A percentile compares a stretch with the other conserved stretches of the same genome.
Evolutionary conservation across 92 coral and sea anemone genomes (phyloP).

Genomic region (Bergia puertoricense): DNA sequence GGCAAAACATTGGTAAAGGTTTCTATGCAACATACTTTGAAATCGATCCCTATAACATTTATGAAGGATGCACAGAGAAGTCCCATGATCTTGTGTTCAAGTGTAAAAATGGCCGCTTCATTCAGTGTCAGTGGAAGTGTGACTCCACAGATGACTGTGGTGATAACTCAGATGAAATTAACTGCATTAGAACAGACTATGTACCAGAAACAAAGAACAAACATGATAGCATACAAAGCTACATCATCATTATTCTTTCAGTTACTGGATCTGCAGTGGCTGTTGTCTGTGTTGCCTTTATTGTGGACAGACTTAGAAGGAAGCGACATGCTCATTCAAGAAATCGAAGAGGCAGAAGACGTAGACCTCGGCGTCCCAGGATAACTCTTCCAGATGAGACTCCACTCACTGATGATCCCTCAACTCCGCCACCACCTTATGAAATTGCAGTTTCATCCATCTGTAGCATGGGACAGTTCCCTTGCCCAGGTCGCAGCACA

Average conservation of each 20-base stretch:
- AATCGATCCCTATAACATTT: constrained; percentile 69
- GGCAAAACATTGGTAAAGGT: constrained; percentile 51
- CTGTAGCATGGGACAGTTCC: constrained; percentile 31
- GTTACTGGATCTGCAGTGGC: constrained; percentile 77
- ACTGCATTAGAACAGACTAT: constrained; percentile 42
- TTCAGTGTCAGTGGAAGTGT: constrained; percentile 82
- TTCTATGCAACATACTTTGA: constrained; percentile 77
- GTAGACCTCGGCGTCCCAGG: constrained; percentile 55
- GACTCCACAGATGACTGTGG: constrained; percentile 83
- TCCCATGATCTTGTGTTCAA: constrained; percentile 62
- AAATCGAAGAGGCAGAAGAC: constrained; percentile 67
- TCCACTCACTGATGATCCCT: constrained; percentile 64
- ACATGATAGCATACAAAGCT: constrained; percentile 63
- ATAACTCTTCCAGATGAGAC: constrained; percentile 50
- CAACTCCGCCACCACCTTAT: constrained; percentile 87
- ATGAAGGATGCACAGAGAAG: constrained; percentile 60
- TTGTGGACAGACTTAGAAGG: constrained; percentile 71
- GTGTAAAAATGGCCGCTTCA: constrained; percentile 65
- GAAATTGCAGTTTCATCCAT: constrained; percentile 59
- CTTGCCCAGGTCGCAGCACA: not conserved
- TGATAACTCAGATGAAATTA: constrained; percentile 79
- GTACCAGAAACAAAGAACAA: constrained; percentile 21
- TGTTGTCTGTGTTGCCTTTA: constrained; percentile 68
- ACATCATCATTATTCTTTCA: constrained; percentile 73
- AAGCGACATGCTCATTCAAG: constrained; percentile 69